phyloP scores from a whole-genome alignment of 2,888 invertebrate genomes.

The Nowickia ferox region DNA sequence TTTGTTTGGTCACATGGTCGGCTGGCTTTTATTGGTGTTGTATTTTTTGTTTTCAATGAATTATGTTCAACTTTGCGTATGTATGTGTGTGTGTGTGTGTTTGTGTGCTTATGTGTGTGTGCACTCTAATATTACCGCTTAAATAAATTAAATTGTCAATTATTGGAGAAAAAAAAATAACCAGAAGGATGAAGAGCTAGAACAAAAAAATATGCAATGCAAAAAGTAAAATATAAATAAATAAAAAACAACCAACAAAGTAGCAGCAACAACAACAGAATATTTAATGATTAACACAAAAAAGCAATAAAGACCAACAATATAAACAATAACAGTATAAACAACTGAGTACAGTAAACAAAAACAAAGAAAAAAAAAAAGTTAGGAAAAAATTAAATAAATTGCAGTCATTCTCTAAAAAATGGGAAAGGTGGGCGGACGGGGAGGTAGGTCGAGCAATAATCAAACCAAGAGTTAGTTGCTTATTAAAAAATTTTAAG shows the following conservation, averaged over 20 bases:
- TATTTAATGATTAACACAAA: constrained; percentile 69
- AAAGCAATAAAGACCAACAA: constrained; percentile 72
- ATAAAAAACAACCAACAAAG: not conserved
- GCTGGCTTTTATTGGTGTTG: constrained; percentile 51
- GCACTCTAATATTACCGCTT: constrained; percentile 71
- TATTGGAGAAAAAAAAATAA: constrained; percentile 77
- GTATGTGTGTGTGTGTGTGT: not conserved
- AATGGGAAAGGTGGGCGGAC: no score
- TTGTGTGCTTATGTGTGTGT: not conserved
- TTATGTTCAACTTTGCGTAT: not conserved
- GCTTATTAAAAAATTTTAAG: constrained; percentile 24
- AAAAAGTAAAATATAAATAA: constrained; percentile 34
- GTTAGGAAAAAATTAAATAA: constrained; percentile 37
- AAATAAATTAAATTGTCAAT: constrained; percentile 82
- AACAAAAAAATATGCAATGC: constrained; percentile 65
- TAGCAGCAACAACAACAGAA: constrained; percentile 41
- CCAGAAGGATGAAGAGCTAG: constrained; percentile 65
- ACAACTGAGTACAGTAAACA: constrained; percentile 55
- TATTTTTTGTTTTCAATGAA: constrained; percentile 1
- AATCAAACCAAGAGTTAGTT: constrained; percentile 3
- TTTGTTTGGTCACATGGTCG: constrained; percentile 59
- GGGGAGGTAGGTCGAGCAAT: not conserved
- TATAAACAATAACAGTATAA: constrained; percentile 56
- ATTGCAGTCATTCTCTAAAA: constrained; percentile 38
- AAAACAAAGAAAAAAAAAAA: constrained; percentile 1